These are phyloP conservation scores for Thamnophis elegans DNA, from an alignment of 2,797 vertebrate species.

Conservation along the genomic window DNA sequence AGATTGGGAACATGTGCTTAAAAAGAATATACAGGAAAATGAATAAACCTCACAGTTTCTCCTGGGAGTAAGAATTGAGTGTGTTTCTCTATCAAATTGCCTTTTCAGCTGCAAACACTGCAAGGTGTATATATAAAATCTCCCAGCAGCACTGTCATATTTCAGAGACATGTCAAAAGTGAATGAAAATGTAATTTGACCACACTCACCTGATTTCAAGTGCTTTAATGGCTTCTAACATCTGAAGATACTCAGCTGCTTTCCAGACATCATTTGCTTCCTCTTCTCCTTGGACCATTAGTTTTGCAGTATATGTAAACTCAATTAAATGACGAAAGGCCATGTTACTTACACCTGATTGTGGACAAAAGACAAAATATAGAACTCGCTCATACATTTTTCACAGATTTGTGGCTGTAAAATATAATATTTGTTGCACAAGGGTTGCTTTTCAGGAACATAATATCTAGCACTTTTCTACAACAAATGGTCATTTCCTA, in stretches of 20 bases:
- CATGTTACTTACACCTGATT: constrained; percentile 91
- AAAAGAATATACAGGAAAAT: not conserved
- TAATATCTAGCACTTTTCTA: not conserved
- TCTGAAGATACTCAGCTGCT: constrained; percentile 97
- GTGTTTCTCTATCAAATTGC: not conserved
- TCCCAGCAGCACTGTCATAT: not conserved
- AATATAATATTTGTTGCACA: not conserved
- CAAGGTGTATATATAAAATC: not conserved
- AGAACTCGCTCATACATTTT: not conserved
- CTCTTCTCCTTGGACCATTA: constrained; percentile 87
- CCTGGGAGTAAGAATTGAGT: not conserved
- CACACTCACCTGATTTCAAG: constrained; percentile 84
- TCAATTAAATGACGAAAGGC: constrained; percentile 96
- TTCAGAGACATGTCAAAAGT: not conserved
- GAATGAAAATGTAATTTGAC: not conserved
- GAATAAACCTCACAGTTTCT: not conserved
- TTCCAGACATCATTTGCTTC: constrained; percentile 95
- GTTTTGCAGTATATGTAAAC: constrained; percentile 94
- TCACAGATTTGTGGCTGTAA: not conserved
- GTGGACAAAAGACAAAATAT: constrained; percentile 13
- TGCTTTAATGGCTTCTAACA: constrained; percentile 98
- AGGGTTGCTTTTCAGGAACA: not conserved
- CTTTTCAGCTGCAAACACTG: not conserved
- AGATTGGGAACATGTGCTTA: not conserved
- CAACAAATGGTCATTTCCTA: not conserved